These are phyloP conservation scores for Himalopsyche anomala DNA, from an alignment of 2,888 invertebrate genomes.

Conservation along the genomic window DNA sequence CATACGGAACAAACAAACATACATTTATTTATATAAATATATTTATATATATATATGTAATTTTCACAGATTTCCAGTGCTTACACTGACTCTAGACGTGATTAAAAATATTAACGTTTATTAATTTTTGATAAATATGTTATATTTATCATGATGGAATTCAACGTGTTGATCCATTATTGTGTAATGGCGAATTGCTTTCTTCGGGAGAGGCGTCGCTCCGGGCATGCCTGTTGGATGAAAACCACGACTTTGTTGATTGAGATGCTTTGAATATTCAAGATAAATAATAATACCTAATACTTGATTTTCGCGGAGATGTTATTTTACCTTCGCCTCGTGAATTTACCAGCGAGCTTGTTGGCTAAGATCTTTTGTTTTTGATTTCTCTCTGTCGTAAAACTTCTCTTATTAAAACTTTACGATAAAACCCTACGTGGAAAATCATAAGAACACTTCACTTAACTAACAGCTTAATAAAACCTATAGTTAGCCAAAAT, in stretches of 20 bases:
- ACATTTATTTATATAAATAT: too few relatives aligned
- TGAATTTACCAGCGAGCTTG: neutral
- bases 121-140: too few relatives aligned
- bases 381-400: neutral
- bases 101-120: too few relatives aligned
- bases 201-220: neutral
- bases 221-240: neutral
- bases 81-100: too few relatives aligned
- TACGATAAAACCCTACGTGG: neutral
- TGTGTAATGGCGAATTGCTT: constrained; percentile 7
- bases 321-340: constrained; percentile 5
- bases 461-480: neutral
- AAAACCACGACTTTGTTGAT: constrained; percentile 3
- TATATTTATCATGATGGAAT: neutral
- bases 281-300: constrained; percentile 34
- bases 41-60: too few relatives aligned
- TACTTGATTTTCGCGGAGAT: neutral
- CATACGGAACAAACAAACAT: too few relatives aligned
- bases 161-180: neutral
- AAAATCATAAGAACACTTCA: neutral
- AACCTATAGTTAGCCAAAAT: too few relatives aligned
- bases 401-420: constrained; percentile 27
- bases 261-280: constrained; percentile 16
- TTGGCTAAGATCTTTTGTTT: neutral
- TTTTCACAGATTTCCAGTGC: too few relatives aligned